Evolutionary conservation across 1,140 invertebrate genomes (phyloP).

Genomic region (Lucilia sericata): DNA sequence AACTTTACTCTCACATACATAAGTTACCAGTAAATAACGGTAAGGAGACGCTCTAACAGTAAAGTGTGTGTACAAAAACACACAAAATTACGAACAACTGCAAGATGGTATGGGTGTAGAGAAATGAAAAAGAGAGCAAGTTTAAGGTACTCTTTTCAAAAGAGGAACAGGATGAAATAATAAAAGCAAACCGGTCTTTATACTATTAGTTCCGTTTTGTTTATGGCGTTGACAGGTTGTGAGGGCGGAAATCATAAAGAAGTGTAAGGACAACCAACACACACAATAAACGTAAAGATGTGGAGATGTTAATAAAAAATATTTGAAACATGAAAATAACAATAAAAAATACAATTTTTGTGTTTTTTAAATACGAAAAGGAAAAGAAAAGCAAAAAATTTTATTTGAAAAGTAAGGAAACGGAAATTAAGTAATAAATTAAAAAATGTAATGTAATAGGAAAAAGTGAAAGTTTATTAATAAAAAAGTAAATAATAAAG

Average conservation of each 20-base stretch:
- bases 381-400: no score
- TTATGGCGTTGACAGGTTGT: conserved; percentile 15
- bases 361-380: no score
- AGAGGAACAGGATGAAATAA: conserved; percentile 25
- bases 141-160: not conserved
- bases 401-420: not conserved
- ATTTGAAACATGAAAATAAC: not conserved
- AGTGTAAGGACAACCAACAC: not conserved
- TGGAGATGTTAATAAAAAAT: not conserved
- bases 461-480: not conserved
- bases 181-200: conserved; percentile 3
- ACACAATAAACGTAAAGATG: conserved; percentile 14
- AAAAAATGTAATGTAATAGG: not conserved
- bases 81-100: not conserved
- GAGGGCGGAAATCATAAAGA: not conserved
- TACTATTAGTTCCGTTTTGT: conserved; percentile 35
- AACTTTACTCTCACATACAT: no score
- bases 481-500: not conserved
- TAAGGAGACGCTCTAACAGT: no score
- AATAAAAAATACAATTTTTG: not conserved
- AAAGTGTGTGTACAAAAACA: no score
- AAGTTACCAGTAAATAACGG: no score
- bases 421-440: not conserved
- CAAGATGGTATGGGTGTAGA: not conserved
- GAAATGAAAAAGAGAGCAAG: not conserved